These are phyloP conservation scores for Pseudococcus jackbeardsleyi DNA, from an alignment of 2,888 invertebrate species.

Conservation along the genomic window DNA sequence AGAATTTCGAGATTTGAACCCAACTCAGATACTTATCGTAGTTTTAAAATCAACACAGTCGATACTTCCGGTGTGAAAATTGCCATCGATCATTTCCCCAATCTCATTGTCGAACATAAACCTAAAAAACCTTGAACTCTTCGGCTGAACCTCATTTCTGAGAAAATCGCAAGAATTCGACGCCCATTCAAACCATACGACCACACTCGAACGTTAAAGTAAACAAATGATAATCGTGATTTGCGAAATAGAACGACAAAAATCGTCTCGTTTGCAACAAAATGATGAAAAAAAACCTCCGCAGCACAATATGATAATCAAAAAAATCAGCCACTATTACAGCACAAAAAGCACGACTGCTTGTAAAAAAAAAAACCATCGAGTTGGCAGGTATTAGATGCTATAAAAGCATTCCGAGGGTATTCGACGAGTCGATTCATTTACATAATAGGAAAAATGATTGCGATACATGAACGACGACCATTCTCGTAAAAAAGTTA, in stretches of 20 bases:
- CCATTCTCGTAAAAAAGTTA: too few relatives aligned
- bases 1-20: not conserved
- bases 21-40: not conserved
- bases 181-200: too few relatives aligned
- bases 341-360: too few relatives aligned
- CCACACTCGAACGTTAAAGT: not conserved
- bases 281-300: not conserved
- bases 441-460: too few relatives aligned
- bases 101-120: not conserved
- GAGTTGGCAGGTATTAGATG: too few relatives aligned
- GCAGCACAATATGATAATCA: not conserved
- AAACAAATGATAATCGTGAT: constrained; percentile 9
- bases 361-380: too few relatives aligned
- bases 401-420: too few relatives aligned
- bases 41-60: not conserved
- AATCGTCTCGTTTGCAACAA: not conserved
- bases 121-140: too few relatives aligned
- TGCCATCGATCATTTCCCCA: not conserved
- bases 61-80: constrained; percentile 15
- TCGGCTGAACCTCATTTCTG: not conserved
- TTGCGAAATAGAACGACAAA: not conserved
- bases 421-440: too few relatives aligned
- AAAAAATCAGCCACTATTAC: too few relatives aligned
- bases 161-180: too few relatives aligned
- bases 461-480: too few relatives aligned